These are phyloP conservation scores for Melanotaenia boesemani DNA, from an alignment of 2,797 vertebrate genomes.

Conservation along the genomic window DNA sequence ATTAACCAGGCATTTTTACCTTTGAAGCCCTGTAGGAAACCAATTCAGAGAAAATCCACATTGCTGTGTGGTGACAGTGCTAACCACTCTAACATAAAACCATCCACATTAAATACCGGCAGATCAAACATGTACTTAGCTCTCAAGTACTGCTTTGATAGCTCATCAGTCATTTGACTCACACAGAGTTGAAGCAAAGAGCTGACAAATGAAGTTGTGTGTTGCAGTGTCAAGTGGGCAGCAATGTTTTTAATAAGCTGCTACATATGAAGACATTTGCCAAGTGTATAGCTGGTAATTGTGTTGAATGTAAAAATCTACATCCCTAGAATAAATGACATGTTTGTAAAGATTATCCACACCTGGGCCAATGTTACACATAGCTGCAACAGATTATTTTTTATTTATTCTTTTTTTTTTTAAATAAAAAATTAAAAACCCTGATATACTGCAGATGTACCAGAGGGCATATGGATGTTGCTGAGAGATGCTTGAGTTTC, in stretches of 20 bases:
- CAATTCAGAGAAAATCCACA: neutral
- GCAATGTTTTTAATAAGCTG: conserved; percentile 7
- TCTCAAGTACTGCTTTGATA: conserved; percentile 20
- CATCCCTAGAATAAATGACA: conserved; percentile 5
- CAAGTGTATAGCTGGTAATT: neutral
- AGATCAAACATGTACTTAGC: conserved; percentile 11
- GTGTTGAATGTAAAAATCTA: neutral
- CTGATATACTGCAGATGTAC: conserved; percentile 13
- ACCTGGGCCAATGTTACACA: conserved; percentile 11
- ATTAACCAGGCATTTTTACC: neutral
- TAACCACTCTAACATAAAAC: neutral
- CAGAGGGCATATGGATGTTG: conserved; percentile 17
- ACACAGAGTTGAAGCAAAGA: conserved; percentile 11
- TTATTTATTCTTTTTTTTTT: conserved; percentile 31
- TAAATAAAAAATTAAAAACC: conserved; percentile 34
- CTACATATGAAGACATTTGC: conserved; percentile 13
- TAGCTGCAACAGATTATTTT: conserved; percentile 29
- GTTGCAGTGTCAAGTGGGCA: conserved; percentile 4
- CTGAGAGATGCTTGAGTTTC: conserved; percentile 43
- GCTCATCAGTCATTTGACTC: conserved; percentile 10
- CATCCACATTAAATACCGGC: conserved; percentile 16
- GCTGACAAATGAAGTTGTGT: neutral
- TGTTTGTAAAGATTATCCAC: conserved; percentile 14
- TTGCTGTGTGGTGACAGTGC: neutral
- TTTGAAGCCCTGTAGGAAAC: neutral